These are phyloP conservation scores for Catharus minimus DNA, from an alignment of 2,113 vertebrate genomes.

Conservation along the genomic window DNA sequence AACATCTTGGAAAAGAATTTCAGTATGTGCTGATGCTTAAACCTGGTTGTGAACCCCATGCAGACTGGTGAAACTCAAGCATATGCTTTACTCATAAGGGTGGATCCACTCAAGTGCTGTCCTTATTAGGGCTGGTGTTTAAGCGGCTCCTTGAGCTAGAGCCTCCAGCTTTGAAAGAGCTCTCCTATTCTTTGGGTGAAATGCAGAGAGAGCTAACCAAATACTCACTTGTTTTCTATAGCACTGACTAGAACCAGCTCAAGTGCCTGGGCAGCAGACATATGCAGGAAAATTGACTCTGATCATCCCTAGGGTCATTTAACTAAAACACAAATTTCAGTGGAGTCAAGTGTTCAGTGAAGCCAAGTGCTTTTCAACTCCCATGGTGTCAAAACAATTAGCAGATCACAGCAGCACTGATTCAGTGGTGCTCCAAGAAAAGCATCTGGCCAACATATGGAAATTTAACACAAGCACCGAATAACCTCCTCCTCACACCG, in stretches of 20 bases:
- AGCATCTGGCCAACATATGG: slow-evolving; percentile 55
- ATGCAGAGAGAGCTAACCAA: neutral
- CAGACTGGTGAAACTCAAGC: neutral
- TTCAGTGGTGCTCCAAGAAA: neutral
- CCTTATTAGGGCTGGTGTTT: neutral
- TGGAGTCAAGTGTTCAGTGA: slow-evolving; percentile 27
- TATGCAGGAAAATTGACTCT: slow-evolving; percentile 47
- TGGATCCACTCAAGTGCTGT: neutral
- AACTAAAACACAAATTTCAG: slow-evolving; percentile 58
- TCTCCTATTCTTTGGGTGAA: neutral
- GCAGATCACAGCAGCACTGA: slow-evolving; percentile 13
- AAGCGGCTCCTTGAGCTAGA: slow-evolving; percentile 44
- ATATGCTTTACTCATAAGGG: slow-evolving; percentile 27
- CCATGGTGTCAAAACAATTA: slow-evolving; percentile 63
- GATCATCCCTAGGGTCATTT: slow-evolving; percentile 49
- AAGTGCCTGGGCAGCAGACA: slow-evolving; percentile 26
- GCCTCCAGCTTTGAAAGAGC: neutral
- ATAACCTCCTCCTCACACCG: accelerated
- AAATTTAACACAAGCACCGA: neutral
- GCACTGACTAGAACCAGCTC: slow-evolving; percentile 55
- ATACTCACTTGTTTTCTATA: slow-evolving; percentile 12
- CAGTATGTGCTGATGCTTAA: neutral
- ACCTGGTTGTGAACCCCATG: neutral
- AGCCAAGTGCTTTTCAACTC: slow-evolving; percentile 28
- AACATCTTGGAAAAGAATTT: slow-evolving; percentile 11